Base-by-base conservation (phyloP, 1,140 invertebrate genomes). In the Paraescarpia echinospica region DNA sequence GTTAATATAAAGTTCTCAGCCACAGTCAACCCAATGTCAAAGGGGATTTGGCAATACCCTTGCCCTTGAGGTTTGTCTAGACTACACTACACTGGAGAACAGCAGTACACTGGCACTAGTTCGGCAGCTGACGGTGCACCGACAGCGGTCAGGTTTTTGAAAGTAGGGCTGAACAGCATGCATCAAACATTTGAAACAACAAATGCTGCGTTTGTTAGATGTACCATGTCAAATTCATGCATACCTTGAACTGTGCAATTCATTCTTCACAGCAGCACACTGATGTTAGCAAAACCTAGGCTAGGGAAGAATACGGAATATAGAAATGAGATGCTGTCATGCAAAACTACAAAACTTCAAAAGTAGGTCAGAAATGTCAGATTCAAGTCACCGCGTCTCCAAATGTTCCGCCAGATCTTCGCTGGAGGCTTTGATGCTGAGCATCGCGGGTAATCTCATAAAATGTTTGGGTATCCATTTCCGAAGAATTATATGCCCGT, bases 381-480 rank as follows among this genome's bases (percentile, higher is more conserved):
- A n/a, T n/a, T 77, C 59, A 77, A 77, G 59, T 77, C 59, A 77
- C 59, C 59, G 59, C 59, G 59, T 77, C 59, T 6, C 18, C 59
- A 77, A 77, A 77, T 27, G 59, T 77, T 77, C 59, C 59, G 18
- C 59, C 59, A 22, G 59, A 77, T 77, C 59, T 77, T 77, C 59
- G 59, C 59, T 77, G 59, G 27, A 77, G 14, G 59, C 59, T 77
- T 27, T 77, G 59, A 31, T 77, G 59, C 22, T 77, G 59, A 77
- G 59, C 59, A 77, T 77, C 59, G 59, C 59, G 59, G 22, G 59
- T 77, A 77, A 77, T 77, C 59, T 77, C 59, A 77, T 77, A 77
- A 77, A 77, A 77, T 77, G 59, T 77, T 77, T 77, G 59, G 59
- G 59, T 77, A 77, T 77, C 59, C 59, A 77, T 77, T 77, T 77